Conservation (phyloP, 2,113 vertebrate species). For the Mirza zaza region DNA sequence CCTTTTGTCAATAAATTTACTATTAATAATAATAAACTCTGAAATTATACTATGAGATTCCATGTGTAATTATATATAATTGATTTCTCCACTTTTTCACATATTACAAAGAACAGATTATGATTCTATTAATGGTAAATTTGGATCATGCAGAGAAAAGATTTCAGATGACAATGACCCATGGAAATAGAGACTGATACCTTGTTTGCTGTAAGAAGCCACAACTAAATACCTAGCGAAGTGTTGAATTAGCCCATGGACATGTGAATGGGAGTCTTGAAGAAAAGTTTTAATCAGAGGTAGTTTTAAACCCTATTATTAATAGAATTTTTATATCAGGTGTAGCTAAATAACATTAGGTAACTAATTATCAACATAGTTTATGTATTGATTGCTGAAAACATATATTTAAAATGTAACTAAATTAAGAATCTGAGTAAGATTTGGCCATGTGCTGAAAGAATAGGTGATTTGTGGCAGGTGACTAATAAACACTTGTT, state of each 20-base stretch:
- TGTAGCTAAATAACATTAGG: not conserved
- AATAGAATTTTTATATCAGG: not conserved
- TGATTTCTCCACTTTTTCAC: slow-evolving; percentile 39
- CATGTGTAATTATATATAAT: slow-evolving; percentile 51
- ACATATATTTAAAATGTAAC: not conserved
- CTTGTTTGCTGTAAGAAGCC: not conserved
- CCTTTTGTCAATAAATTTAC: slow-evolving; percentile 38
- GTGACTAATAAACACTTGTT: not conserved
- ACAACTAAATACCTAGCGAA: not conserved
- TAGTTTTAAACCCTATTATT: not conserved
- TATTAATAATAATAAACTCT: slow-evolving; percentile 23
- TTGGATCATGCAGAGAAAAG: slow-evolving; percentile 49
- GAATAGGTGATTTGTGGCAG: not conserved
- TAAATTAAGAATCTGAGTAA: slow-evolving; percentile 7
- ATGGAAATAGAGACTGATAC: slow-evolving; percentile 1
- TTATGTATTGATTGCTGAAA: not conserved
- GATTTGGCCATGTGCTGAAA: not conserved
- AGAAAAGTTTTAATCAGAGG: slow-evolving; percentile 11
- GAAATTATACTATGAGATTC: not conserved
- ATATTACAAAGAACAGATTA: slow-evolving; percentile 35
- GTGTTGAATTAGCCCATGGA: not conserved
- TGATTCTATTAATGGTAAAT: not conserved
- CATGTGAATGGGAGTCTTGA: not conserved
- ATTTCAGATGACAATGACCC: not conserved
- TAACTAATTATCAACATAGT: not conserved